Evolutionary conservation across 1,140 invertebrate genomes (phyloP).

Genomic region (Lysiphlebus fabarum): DNA sequence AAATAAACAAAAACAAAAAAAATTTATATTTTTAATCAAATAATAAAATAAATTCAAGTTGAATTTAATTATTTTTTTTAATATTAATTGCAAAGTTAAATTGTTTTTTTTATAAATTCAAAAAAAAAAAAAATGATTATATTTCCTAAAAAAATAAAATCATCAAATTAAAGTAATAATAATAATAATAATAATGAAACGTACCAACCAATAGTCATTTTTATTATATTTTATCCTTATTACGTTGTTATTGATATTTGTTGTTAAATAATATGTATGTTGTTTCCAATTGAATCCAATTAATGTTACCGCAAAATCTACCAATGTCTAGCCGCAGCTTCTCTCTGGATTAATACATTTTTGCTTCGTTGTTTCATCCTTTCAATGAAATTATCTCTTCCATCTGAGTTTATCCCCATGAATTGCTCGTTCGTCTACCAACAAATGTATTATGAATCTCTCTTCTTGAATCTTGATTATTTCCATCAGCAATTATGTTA

Average conservation of each 20-base stretch:
- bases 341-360: conserved; percentile 47
- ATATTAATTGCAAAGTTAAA: background rate
- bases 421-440: background rate
- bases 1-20: background rate
- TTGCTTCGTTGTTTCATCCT: conserved; percentile 51
- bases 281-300: no score
- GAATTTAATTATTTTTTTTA: background rate
- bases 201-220: no score
- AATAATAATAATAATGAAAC: no score
- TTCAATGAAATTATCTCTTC: conserved; percentile 47
- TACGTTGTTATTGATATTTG: no score
- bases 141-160: background rate
- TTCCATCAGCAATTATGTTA: no score
- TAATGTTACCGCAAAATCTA: conserved; percentile 21
- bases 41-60: background rate
- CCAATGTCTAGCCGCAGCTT: conserved; percentile 48
- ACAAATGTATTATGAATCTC: background rate
- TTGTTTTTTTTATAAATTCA: background rate
- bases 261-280: no score
- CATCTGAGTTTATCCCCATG: conserved; percentile 36
- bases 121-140: conserved; percentile 10
- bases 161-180: background rate
- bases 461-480: background rate
- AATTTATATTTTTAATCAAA: background rate
- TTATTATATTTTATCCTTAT: no score